phyloP scores from a whole-genome alignment of 2,113 vertebrate genomes.

The Jaculus jaculus region DNA sequence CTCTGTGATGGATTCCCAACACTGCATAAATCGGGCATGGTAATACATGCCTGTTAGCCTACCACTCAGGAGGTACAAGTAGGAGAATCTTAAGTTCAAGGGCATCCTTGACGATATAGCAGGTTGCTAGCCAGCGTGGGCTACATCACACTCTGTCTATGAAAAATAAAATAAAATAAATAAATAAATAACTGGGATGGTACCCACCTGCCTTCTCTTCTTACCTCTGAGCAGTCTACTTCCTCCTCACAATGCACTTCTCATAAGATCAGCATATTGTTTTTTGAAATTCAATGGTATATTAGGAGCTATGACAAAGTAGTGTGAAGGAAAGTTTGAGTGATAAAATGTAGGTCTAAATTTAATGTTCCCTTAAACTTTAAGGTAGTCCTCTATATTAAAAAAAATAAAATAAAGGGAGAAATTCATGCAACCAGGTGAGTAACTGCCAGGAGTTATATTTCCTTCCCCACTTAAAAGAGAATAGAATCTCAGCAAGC shows the following conservation, averaged over 20 bases:
- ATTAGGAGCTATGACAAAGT: neutral
- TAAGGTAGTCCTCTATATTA: constrained; percentile 4
- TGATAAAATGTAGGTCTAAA: neutral
- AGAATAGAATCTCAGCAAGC: neutral
- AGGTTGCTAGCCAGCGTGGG: too few species aligned
- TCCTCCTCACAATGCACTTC: neutral
- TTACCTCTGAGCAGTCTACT: neutral
- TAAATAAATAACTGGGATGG: too few species aligned
- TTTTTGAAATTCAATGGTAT: neutral
- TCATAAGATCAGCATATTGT: neutral
- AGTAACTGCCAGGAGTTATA: neutral
- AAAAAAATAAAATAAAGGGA: neutral
- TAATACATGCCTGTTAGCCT: too few species aligned
- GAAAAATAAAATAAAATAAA: too few species aligned
- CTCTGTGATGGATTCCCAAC: neutral
- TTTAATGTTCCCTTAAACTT: constrained; percentile 35
- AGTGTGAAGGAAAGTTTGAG: neutral
- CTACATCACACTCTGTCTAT: too few species aligned
- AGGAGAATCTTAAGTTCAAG: too few species aligned
- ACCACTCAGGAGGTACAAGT: too few species aligned
- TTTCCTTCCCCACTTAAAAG: neutral
- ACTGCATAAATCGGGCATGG: too few species aligned
- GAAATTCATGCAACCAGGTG: neutral
- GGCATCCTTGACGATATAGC: too few species aligned
- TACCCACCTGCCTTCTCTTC: too few species aligned